phyloP scores from a whole-genome alignment of 2,113 vertebrate species.

The Plecturocebus donacophilus region DNA sequence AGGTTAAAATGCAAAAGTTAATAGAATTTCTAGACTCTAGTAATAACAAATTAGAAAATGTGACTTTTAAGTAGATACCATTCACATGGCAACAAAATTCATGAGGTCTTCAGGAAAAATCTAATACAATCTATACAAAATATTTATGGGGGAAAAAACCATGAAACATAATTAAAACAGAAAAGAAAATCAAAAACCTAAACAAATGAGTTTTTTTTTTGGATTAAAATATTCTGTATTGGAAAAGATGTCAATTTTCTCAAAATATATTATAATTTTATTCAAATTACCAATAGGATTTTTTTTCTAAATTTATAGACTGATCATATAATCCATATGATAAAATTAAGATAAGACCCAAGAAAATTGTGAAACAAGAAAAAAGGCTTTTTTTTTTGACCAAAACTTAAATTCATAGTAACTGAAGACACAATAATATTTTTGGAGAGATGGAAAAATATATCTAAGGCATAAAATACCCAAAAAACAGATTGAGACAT shows the following conservation, averaged over 20 bases:
- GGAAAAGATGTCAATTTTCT: not conserved
- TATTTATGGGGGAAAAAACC: not conserved
- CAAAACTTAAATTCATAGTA: not conserved
- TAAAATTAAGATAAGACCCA: not conserved
- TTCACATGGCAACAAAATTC: not conserved
- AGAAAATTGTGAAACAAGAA: not conserved
- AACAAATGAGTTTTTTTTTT: not conserved
- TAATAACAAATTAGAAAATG: not conserved
- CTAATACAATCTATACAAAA: not conserved
- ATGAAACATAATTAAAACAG: not conserved
- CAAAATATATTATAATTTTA: not conserved
- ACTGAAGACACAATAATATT: not conserved
- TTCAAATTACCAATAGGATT: not conserved
- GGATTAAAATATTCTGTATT: not conserved
- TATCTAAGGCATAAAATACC: not conserved
- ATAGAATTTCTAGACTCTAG: not conserved
- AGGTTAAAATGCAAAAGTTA: not conserved
- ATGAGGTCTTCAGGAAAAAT: not conserved
- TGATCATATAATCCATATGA: not conserved
- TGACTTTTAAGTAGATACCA: not conserved
- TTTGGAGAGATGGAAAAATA: not conserved
- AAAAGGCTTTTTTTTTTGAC: not conserved
- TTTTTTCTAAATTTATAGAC: not conserved
- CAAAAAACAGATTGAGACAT: not conserved
- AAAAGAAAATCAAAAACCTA: not conserved